These are phyloP conservation scores for Epinephelus malabaricus DNA, from an alignment of 2,797 vertebrate genomes.

Conservation along the genomic window DNA sequence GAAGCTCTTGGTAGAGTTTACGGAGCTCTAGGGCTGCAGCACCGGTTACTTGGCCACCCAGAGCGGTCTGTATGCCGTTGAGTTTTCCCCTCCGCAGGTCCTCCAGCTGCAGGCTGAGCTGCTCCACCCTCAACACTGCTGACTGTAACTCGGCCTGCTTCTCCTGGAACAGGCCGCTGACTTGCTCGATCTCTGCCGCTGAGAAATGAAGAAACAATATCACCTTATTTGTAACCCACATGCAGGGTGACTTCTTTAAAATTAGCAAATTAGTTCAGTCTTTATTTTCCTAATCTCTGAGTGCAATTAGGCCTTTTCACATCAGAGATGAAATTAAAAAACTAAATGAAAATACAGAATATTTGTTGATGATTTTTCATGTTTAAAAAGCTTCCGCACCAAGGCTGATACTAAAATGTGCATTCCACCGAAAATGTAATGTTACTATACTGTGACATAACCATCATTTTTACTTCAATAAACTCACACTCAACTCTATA, in stretches of 20 bases:
- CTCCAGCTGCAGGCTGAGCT: conserved; percentile 96
- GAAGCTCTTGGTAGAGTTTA: conserved; percentile 97
- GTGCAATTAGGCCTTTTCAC: background rate
- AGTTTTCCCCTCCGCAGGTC: conserved; percentile 95
- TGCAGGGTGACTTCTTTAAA: background rate
- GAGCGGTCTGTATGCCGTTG: conserved; percentile 91
- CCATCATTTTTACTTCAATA: too few species aligned
- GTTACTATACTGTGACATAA: too few species aligned
- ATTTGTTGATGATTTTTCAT: too few species aligned
- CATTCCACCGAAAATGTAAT: too few species aligned
- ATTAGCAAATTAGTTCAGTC: background rate
- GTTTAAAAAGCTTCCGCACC: too few species aligned
- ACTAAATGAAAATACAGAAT: too few species aligned
- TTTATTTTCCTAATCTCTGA: background rate
- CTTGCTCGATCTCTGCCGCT: conserved; percentile 98
- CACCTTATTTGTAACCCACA: conserved; percentile 2
- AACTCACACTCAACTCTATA: too few species aligned
- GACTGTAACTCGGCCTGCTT: conserved; percentile 97
- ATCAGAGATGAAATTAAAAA: too few species aligned
- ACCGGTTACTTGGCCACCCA: conserved; percentile 92
- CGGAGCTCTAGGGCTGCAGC: conserved; percentile 95
- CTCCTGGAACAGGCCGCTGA: conserved; percentile 97
- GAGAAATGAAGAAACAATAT: conserved; percentile 13
- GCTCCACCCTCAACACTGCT: conserved; percentile 96
- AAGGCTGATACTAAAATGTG: too few species aligned